phyloP scores from a whole-genome alignment of 1,140 invertebrate genomes.

The Drosophila burlai region DNA sequence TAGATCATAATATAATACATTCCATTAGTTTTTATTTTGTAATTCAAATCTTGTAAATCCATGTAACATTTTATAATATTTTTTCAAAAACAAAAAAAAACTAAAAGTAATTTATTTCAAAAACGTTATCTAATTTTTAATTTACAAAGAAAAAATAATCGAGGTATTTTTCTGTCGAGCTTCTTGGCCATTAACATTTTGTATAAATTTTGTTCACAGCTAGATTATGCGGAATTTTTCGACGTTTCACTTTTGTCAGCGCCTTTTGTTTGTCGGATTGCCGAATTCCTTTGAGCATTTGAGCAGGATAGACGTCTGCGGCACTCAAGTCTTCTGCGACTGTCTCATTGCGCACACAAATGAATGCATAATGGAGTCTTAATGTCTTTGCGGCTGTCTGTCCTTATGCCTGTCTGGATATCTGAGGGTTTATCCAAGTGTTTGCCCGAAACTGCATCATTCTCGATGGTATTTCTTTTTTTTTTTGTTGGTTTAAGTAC shows the following conservation, averaged over 20 bases:
- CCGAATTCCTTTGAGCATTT: slow-evolving; percentile 15
- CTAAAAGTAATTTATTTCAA: no score
- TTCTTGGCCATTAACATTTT: neutral
- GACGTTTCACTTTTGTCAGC: slow-evolving; percentile 33
- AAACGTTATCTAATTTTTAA: neutral
- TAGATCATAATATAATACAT: neutral
- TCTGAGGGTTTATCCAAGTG: slow-evolving; percentile 23
- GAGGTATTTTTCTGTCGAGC: slow-evolving; percentile 1
- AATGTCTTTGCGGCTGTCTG: slow-evolving; percentile 47
- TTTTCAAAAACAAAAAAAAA: neutral
- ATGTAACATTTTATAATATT: neutral
- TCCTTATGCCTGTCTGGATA: slow-evolving; percentile 28
- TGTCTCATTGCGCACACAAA: slow-evolving; percentile 48
- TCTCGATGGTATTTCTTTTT: slow-evolving; percentile 24
- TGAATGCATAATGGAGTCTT: slow-evolving; percentile 70
- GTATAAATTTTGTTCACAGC: neutral
- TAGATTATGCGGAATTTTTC: slow-evolving; percentile 18
- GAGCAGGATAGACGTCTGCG: slow-evolving; percentile 8
- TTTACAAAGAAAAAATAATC: neutral
- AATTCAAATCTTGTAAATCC: neutral
- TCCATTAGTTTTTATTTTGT: neutral
- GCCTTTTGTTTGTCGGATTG: slow-evolving; percentile 16
- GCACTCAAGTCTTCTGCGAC: slow-evolving; percentile 6
- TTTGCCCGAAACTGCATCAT: slow-evolving; percentile 50
- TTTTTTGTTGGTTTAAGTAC: slow-evolving; percentile 52